Base-by-base conservation (phyloP, 2,888 invertebrate species). In the Pecten maximus region DNA sequence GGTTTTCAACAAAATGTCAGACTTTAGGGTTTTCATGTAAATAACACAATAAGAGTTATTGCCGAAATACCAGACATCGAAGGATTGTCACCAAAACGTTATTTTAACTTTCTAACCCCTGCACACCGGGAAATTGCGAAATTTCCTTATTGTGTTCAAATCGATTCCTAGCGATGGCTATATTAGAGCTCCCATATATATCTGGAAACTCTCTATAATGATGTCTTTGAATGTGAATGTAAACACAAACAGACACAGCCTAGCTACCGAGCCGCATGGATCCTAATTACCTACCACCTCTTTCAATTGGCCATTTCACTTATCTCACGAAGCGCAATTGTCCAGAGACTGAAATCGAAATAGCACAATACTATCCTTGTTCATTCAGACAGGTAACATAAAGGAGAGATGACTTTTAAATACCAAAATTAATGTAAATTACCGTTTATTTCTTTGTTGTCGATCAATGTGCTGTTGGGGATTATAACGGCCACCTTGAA, bases 351-450 rank as follows among this genome's bases (percentile, higher is more conserved):
- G 74, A 74, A 74, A 74, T 74, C 74, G 35, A 74, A 74, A 74
- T 8, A 74, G 74, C 74, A 74, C 74, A 74, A 74, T 28, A 74
- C 35, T 74, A 28, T 74, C 28, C 74, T 16, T 74, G 74, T 74
- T 74, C 35, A 74, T 74, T 74, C 23, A 74, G 35, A 74, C 74
- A 74, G 74, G 54, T 54, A 54, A 74, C 15, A 35, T 28, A 74
- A 28, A 74, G 8, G 8, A 10, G 74, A 6, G 35, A 28, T 8
- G 2, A 6, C 35, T 35, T 74, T 35, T 74, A 74, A 74, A 74
- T 74, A 74, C 74, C 74, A 28, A 74, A 74, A 74, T 35, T 74
- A 74, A 74, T 74, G 74, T 35, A 74, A 35, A 74, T 74, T 74
- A 35, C 35, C 28, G 2, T 74, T 74, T 74, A 74, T 74, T 35